A percentile compares a stretch with the other conserved stretches of the same genome.
Evolutionary conservation across 2,888 invertebrate genomes (phyloP).

Genomic region (Hartigia nigra): DNA sequence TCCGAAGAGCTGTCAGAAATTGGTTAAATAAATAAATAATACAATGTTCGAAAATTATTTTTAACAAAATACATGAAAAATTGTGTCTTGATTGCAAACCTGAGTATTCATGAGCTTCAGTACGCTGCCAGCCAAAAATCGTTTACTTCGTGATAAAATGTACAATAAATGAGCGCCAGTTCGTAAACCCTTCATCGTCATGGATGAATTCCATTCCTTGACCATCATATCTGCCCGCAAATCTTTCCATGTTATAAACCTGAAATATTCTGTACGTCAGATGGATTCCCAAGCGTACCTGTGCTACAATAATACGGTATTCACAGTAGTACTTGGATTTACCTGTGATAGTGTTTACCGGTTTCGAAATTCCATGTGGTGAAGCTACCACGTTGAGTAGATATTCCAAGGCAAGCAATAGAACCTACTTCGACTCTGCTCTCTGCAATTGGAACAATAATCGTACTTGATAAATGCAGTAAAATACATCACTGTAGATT

Average conservation of each 20-base stretch:
- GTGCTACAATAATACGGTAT: neutral
- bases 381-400: slow-evolving; percentile 85
- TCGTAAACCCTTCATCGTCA: slow-evolving; percentile 76
- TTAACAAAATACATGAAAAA: slow-evolving; percentile 22
- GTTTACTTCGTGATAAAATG: slow-evolving; percentile 79
- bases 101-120: slow-evolving; percentile 87
- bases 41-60: slow-evolving; percentile 5
- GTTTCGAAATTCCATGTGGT: slow-evolving; percentile 84
- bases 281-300: neutral
- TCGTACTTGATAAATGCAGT: neutral
- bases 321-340: slow-evolving; percentile 7
- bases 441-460: slow-evolving; percentile 68
- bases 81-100: slow-evolving; percentile 66
- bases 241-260: slow-evolving; percentile 92
- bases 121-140: slow-evolving; percentile 87
- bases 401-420: slow-evolving; percentile 84
- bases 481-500: neutral
- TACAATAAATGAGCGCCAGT: slow-evolving; percentile 78
- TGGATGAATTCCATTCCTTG: slow-evolving; percentile 81
- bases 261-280: slow-evolving; percentile 21
- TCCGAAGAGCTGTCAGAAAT: neutral
- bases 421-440: slow-evolving; percentile 75
- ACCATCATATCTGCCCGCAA: slow-evolving; percentile 79
- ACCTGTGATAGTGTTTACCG: slow-evolving; percentile 81
- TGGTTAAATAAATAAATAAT: slow-evolving; percentile 5